phyloP scores from a whole-genome alignment of 2,888 invertebrate species.

The Taenaris catops region DNA sequence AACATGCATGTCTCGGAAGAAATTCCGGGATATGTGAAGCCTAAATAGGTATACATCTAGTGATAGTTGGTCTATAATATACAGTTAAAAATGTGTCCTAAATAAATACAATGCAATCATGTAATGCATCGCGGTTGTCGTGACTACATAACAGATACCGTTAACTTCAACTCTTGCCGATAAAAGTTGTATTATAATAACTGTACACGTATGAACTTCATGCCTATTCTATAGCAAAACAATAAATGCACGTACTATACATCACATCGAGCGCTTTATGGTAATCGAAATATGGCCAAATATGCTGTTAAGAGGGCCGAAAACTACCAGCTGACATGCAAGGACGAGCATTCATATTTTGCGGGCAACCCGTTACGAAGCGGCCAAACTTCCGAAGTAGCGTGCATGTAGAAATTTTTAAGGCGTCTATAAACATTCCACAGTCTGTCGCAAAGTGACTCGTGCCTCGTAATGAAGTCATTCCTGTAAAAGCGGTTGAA shows the following conservation, averaged over 20 bases:
- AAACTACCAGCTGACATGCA: constrained; percentile 75
- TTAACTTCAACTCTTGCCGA: constrained; percentile 20
- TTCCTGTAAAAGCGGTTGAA: constrained; percentile 42
- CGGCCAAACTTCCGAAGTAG: constrained; percentile 56
- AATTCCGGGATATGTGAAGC: too few relatives aligned
- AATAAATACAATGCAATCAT: constrained; percentile 11
- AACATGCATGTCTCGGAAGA: too few relatives aligned
- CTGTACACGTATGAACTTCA: constrained; percentile 22
- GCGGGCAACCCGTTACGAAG: constrained; percentile 59
- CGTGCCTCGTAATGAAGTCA: constrained; percentile 52
- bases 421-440: constrained; percentile 62
- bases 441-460: constrained; percentile 51
- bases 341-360: constrained; percentile 76
- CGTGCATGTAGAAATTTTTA: constrained; percentile 63
- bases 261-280: constrained; percentile 76
- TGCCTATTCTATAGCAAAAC: constrained; percentile 36
- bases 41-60: too few relatives aligned
- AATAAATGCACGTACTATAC: constrained; percentile 65
- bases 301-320: constrained; percentile 76
- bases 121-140: constrained; percentile 18
- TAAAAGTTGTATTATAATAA: constrained; percentile 22
- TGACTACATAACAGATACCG: constrained; percentile 20
- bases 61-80: too few relatives aligned
- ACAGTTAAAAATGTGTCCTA: too few relatives aligned
- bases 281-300: constrained; percentile 80